Evolutionary conservation across 2,888 invertebrate genomes (phyloP).

Genomic region (Cactoblastis cactorum): DNA sequence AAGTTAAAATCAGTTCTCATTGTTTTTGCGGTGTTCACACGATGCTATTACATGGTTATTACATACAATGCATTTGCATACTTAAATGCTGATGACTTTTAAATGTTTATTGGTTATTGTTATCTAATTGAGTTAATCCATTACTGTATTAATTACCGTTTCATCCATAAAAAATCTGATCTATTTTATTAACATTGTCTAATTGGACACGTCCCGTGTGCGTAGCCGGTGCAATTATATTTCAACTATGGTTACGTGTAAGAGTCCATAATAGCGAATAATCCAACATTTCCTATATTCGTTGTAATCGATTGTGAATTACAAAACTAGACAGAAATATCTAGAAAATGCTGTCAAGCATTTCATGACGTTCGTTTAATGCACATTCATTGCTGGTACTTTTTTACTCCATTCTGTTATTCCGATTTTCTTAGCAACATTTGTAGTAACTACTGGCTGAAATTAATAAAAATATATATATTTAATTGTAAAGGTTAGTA

Average conservation of each 20-base stretch:
- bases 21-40: conserved; percentile 9
- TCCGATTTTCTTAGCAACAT: background rate
- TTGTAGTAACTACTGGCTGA: background rate
- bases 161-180: too few species aligned
- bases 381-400: background rate
- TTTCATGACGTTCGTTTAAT: too few species aligned
- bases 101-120: background rate
- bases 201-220: too few species aligned
- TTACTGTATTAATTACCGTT: too few species aligned
- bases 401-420: background rate
- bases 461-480: background rate
- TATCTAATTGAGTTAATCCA: too few species aligned
- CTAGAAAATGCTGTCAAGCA: background rate
- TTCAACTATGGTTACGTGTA: background rate
- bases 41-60: conserved; percentile 7
- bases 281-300: conserved; percentile 10
- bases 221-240: background rate
- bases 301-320: conserved; percentile 8
- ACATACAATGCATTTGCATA: conserved; percentile 11
- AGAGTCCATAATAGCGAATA: background rate
- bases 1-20: conserved; percentile 15
- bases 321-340: background rate
- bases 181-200: too few species aligned
- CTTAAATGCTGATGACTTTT: background rate
- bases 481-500: too few species aligned